Conservation (phyloP, 2,113 vertebrate species). For the Dryoscopus gambensis region DNA sequence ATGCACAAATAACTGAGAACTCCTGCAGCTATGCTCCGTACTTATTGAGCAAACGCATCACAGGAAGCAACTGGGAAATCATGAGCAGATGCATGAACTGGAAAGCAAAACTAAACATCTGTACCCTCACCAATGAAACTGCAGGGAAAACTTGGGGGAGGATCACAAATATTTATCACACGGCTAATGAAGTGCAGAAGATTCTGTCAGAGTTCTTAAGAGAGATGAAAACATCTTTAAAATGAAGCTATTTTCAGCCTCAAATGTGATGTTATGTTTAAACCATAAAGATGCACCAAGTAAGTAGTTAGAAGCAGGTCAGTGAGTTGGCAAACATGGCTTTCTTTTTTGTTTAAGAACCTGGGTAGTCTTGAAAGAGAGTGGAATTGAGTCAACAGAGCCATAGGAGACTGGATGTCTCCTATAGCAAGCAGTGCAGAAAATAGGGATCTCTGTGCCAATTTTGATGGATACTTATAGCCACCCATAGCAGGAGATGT, state of each 20-base stretch:
- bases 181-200: not conserved
- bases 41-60: not conserved
- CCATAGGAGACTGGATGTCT: fast-evolving
- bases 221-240: not conserved
- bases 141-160: not conserved
- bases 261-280: not conserved
- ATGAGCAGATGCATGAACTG: not conserved
- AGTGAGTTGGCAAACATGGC: not conserved
- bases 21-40: not conserved
- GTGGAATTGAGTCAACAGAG: not conserved
- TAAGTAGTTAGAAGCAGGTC: not conserved
- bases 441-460: not conserved
- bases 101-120: not conserved
- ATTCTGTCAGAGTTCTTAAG: not conserved
- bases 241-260: not conserved
- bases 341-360: not conserved
- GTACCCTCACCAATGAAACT: not conserved
- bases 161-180: not conserved
- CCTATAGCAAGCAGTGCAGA: not conserved
- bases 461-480: not conserved
- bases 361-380: not conserved
- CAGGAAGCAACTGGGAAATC: not conserved
- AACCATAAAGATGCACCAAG: not conserved
- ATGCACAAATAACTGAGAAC: not conserved
- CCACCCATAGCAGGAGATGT: not conserved